phyloP scores from a whole-genome alignment of 2,888 invertebrate genomes.

The Agriopis leucophaearia region DNA sequence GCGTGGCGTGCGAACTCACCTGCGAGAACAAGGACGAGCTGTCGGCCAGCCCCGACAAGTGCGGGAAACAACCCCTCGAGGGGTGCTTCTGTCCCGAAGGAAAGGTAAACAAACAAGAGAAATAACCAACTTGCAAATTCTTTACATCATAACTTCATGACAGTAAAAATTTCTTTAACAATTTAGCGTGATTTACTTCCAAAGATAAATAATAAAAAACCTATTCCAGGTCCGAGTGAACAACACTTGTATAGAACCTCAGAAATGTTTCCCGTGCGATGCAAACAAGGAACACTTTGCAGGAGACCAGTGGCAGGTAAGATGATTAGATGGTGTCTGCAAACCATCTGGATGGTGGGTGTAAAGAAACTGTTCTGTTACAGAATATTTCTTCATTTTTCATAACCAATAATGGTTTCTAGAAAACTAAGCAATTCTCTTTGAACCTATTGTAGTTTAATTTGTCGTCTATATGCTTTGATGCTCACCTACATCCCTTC shows the following conservation, averaged over 20 bases:
- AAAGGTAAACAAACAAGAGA: conserved; percentile 74
- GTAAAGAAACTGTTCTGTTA: background rate
- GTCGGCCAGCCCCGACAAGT: conserved; percentile 72
- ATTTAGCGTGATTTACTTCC: background rate
- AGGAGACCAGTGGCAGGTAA: conserved; percentile 89
- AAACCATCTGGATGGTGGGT: too few species aligned
- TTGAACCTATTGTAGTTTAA: background rate
- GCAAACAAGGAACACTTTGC: conserved; percentile 88
- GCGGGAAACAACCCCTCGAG: conserved; percentile 85
- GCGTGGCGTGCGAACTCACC: conserved; percentile 88
- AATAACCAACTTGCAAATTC: background rate
- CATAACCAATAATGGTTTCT: background rate
- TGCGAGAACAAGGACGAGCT: conserved; percentile 87
- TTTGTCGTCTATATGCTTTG: background rate
- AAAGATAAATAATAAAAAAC: background rate
- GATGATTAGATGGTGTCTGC: conserved; percentile 16
- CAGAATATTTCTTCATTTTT: background rate
- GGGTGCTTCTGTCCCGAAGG: conserved; percentile 95
- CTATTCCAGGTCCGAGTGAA: conserved; percentile 87
- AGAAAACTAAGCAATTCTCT: background rate
- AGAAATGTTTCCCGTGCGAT: conserved; percentile 91
- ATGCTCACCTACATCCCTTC: too few species aligned
- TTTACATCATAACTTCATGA: too few species aligned
- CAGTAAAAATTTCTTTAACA: too few species aligned
- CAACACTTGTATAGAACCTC: conserved; percentile 90